Base-by-base conservation (phyloP, 2,888 invertebrate species). In the Folsomia candida region DNA sequence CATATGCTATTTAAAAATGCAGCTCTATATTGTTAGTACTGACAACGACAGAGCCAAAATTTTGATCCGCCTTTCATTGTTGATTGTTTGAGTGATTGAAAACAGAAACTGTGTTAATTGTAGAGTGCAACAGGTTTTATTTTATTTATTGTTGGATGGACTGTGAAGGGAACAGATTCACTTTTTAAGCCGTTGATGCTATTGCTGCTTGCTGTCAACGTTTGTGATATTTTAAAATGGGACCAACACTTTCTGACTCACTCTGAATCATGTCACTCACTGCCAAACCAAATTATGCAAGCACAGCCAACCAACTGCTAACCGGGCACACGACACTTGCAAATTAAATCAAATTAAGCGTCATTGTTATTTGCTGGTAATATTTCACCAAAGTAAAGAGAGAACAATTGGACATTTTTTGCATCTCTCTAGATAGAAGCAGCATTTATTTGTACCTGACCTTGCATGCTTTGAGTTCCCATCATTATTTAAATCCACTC, bases 11-110 rank as follows among this genome's bases (percentile, higher is more conserved):
- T n/a, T n/a, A n/a, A n/a, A n/a, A n/a, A n/a, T n/a, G n/a, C n/a
- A n/a, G n/a, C n/a, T n/a, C n/a, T n/a, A n/a, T n/a, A n/a, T n/a
- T n/a, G n/a, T n/a, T n/a, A n/a, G n/a, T n/a, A n/a, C n/a, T n/a
- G n/a, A n/a, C n/a, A n/a, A n/a, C n/a, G n/a, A n/a, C n/a, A n/a
- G n/a, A n/a, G n/a, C n/a, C n/a, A n/a, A n/a, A n/a, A n/a, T n/a
- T n/a, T n/a, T n/a, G n/a, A 54, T 54, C 54, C 54, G 54, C 54
- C 54, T 54, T 54, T 54, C 54, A 54, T 54, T 54, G 54, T 54
- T n/a, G 54, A 54, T 54, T 54, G 54, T 54, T 54, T 54, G 22
- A 54, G 22, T 6, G 54, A 54, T 54, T 54, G 6, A 54, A 37
- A 54, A 54, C n/a, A 4, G 54, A 54, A 37, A 37, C 37, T 37